Base-by-base conservation (phyloP, 1,140 invertebrate genomes). In the Tetraneura akinire region DNA sequence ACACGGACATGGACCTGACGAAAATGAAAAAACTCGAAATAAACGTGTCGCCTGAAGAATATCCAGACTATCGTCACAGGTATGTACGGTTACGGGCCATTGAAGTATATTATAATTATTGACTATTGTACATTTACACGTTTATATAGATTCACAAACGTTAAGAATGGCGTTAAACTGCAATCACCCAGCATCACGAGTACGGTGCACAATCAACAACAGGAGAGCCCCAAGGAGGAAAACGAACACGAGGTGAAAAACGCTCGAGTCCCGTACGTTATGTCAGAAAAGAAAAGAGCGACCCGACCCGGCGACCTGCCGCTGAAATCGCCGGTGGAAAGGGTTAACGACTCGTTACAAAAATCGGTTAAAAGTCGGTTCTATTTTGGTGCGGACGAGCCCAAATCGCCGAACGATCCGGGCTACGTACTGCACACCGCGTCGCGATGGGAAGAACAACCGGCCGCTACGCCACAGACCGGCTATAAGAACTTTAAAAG, bases 371-470 rank as follows among this genome's bases (percentile, higher is more conserved):
- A 78, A 78, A 81, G 73, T 81, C 47, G 80, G 21, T 73, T 49
- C 23, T 81, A 73, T 11, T 74, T 76, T 49, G 73, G 60, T 3
- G 23, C 70, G 26, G 60, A 81, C 5, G 62, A 74, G 0, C 81
- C 82, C 16, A 73, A 66, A 42, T 80, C 82, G 0, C 78, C 82
- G 16, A 80, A 81, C 26, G 70, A 81, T 66, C 82, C 82, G 14
- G 82, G 82, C 8, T 83, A 83, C 16, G 82, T 83, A 5, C 53
- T 83, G 14, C 81, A 81, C 64, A 83, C 82, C 3, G 82, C 80
- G 3, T 82, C 81, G 0, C 80, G 81, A 18, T 82, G 81, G 82
- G 74, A 78, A n/a, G 80, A 80, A 42, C 62, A 74, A 53, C 74
- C 51, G 13, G 60, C 66, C 9, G 21, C 23, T n/a, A 32, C 32